These are phyloP conservation scores for Drosophila neotestacea DNA, from an alignment of 2,888 invertebrate species.

Conservation along the genomic window DNA sequence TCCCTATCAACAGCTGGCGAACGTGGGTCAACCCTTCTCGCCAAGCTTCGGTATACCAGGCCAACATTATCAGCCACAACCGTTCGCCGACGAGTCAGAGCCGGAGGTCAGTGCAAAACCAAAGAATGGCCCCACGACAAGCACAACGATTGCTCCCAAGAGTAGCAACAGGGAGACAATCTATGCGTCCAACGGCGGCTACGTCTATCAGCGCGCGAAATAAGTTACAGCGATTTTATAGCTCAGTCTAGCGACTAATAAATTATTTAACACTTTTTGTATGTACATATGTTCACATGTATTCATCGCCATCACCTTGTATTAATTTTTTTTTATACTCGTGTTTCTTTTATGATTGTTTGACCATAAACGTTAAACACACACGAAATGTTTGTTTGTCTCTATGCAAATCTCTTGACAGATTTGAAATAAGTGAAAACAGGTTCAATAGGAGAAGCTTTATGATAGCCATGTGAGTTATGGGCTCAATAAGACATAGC, in stretches of 20 bases:
- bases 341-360: constrained; percentile 22
- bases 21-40: constrained; percentile 43
- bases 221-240: constrained; percentile 43
- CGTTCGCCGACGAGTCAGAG: constrained; percentile 54
- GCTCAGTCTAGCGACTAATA: constrained; percentile 41
- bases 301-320: constrained; percentile 39
- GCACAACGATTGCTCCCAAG: constrained; percentile 31
- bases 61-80: constrained; percentile 42
- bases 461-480: constrained; percentile 9
- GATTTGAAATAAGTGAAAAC: constrained; percentile 5
- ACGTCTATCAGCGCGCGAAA: constrained; percentile 64
- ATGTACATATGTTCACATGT: constrained; percentile 1
- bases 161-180: constrained; percentile 51
- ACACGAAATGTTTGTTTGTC: constrained; percentile 32
- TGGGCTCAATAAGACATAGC: constrained; percentile 6
- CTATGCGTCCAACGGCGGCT: constrained; percentile 72
- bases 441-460: constrained; percentile 13
- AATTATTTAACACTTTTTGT: constrained; percentile 59
- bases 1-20: constrained; percentile 51
- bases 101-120: neutral
- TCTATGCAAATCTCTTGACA: constrained; percentile 54
- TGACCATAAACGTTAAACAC: constrained; percentile 42
- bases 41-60: constrained; percentile 66
- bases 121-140: constrained; percentile 10
- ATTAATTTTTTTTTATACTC: constrained; percentile 11